Conservation (phyloP, 2,797 vertebrate species). For the Limnodromus scolopaceus region DNA sequence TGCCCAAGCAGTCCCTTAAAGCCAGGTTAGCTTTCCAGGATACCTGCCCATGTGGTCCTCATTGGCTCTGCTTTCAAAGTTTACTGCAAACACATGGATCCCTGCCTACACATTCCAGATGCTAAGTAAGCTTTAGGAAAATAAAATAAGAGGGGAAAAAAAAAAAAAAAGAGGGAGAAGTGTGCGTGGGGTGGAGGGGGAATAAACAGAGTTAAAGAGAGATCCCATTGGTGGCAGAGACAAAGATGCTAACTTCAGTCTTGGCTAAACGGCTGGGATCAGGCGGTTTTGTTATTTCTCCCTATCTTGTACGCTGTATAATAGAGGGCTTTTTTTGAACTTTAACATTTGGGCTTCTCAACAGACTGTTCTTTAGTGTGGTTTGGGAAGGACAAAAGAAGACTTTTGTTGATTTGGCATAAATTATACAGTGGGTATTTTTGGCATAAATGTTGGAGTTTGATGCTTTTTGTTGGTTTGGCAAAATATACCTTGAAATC, state of each 20-base stretch:
- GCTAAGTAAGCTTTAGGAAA: constrained; percentile 19
- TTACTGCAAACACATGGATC: constrained; percentile 62
- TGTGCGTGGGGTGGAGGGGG: background rate
- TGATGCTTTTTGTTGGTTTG: constrained; percentile 79
- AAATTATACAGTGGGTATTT: constrained; percentile 83
- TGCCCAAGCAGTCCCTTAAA: background rate
- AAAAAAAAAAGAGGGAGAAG: background rate
- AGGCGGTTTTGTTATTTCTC: background rate
- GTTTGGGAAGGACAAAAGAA: constrained; percentile 70
- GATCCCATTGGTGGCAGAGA: background rate
- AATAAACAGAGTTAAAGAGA: background rate
- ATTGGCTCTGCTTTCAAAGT: constrained; percentile 30
- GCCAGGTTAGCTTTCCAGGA: background rate
- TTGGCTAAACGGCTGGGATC: background rate
- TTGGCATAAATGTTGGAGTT: constrained; percentile 71
- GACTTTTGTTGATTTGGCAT: constrained; percentile 78
- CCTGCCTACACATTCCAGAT: constrained; percentile 62
- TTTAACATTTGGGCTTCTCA: constrained; percentile 71
- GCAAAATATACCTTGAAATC: constrained; percentile 65
- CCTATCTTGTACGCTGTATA: background rate
- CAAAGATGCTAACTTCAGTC: background rate
- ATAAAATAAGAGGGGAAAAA: background rate
- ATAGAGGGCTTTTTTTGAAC: constrained; percentile 68
- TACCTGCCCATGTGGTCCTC: constrained; percentile 61
- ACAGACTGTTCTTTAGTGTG: constrained; percentile 73